Evolutionary conservation across 2,113 vertebrate species (phyloP).

Genomic region (Silurus meridionalis): DNA sequence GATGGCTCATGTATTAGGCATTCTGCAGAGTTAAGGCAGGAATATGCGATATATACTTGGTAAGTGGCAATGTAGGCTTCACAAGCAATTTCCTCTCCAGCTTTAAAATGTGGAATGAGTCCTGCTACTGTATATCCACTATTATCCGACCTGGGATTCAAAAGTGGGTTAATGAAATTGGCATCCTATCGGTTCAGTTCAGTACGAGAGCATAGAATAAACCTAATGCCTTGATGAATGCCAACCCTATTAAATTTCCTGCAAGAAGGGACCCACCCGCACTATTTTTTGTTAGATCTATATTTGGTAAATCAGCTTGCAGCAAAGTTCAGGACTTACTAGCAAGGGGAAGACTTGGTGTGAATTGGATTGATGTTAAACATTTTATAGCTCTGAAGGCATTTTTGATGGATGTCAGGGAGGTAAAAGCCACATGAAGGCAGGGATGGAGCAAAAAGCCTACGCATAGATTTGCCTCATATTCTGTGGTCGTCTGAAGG

Average conservation of each 20-base stretch:
- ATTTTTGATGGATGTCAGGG: constrained; percentile 41
- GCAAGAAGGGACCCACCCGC: background rate
- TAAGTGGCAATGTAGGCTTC: constrained; percentile 31
- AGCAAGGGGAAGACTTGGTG: constrained; percentile 39
- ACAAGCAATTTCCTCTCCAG: constrained; percentile 11
- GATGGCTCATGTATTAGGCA: constrained; percentile 63
- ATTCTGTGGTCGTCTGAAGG: background rate
- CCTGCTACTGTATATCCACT: constrained; percentile 4
- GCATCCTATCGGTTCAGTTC: background rate
- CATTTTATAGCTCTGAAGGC: constrained; percentile 50
- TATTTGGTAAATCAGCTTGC: constrained; percentile 26
- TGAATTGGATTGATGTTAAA: constrained; percentile 53
- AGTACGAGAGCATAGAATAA: constrained; percentile 16
- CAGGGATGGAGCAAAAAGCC: constrained; percentile 38
- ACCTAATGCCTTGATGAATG: constrained; percentile 61
- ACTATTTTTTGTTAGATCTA: constrained; percentile 25
- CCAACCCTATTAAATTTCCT: background rate
- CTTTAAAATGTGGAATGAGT: background rate
- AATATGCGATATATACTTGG: constrained; percentile 36
- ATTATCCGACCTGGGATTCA: background rate
- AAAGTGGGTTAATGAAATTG: constrained; percentile 13
- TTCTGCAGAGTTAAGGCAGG: constrained; percentile 55
- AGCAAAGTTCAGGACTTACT: constrained; percentile 23
- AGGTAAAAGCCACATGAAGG: constrained; percentile 57
- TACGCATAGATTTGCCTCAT: constrained; percentile 29